Evolutionary conservation across 2,888 invertebrate species (phyloP).

Genomic region (Synanthedon myopaeformis): DNA sequence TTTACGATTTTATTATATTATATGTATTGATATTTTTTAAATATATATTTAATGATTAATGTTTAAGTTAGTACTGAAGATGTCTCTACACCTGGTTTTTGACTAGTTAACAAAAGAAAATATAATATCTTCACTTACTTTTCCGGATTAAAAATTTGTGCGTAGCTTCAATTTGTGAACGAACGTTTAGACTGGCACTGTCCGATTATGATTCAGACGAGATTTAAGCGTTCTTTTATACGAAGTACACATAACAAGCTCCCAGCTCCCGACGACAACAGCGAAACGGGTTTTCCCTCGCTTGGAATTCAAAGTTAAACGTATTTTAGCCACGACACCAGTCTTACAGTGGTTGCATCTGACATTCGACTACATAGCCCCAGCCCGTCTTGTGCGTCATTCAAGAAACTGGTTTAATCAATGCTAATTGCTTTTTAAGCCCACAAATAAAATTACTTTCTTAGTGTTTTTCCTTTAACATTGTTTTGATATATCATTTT

Average conservation of each 20-base stretch:
- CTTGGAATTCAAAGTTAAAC: slow-evolving; percentile 4
- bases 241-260: background rate
- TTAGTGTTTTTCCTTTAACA: background rate
- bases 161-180: background rate
- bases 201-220: background rate
- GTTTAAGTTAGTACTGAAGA: no score
- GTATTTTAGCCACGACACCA: background rate
- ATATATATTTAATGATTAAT: no score
- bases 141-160: background rate
- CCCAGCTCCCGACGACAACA: background rate
- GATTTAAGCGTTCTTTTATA: background rate
- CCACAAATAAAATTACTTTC: background rate
- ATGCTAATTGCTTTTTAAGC: background rate
- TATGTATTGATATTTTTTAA: no score
- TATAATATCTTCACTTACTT: background rate
- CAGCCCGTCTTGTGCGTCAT: background rate
- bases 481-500: no score
- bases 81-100: no score
- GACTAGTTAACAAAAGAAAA: no score
- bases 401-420: background rate
- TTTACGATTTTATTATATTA: no score
- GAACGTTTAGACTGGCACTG: background rate
- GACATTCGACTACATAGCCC: background rate
- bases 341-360: background rate
- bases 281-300: slow-evolving; percentile 4